Evolutionary conservation across 2,113 vertebrate species (phyloP).

Genomic region (Willisornis vidua): DNA sequence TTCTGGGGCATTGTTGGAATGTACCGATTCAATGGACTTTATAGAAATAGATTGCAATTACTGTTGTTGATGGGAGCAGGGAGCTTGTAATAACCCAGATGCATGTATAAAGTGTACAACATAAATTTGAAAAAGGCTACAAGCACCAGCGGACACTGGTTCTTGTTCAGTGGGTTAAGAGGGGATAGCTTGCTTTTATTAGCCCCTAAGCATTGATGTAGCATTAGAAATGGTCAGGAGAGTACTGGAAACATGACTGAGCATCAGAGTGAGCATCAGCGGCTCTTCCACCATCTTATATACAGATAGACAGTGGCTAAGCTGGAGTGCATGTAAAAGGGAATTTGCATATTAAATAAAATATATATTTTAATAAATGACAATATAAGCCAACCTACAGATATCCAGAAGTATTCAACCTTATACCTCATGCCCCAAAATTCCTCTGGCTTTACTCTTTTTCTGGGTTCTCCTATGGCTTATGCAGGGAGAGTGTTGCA

Average conservation of each 20-base stretch:
- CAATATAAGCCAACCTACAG: background rate
- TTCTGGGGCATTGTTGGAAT: constrained; percentile 49
- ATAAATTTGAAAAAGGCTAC: constrained; percentile 34
- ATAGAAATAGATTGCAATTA: constrained; percentile 40
- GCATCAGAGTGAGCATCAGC: background rate
- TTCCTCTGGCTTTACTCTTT: background rate
- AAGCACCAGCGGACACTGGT: background rate
- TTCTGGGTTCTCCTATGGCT: background rate
- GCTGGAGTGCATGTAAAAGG: background rate
- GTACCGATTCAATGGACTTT: constrained; percentile 22
- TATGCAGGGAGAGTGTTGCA: rapidly evolving
- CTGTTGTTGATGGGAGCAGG: constrained; percentile 16
- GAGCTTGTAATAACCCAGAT: constrained; percentile 31
- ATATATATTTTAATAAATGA: background rate
- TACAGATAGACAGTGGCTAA: background rate
- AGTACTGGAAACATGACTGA: background rate
- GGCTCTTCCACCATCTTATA: background rate
- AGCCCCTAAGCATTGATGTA: background rate
- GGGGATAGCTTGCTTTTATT: background rate
- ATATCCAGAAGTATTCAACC: background rate
- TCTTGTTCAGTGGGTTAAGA: background rate
- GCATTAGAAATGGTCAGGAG: background rate
- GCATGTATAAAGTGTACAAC: background rate
- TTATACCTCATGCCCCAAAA: background rate
- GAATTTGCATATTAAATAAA: background rate